Conservation (phyloP, 1,140 invertebrate species). For the Brachionus sp. region DNA sequence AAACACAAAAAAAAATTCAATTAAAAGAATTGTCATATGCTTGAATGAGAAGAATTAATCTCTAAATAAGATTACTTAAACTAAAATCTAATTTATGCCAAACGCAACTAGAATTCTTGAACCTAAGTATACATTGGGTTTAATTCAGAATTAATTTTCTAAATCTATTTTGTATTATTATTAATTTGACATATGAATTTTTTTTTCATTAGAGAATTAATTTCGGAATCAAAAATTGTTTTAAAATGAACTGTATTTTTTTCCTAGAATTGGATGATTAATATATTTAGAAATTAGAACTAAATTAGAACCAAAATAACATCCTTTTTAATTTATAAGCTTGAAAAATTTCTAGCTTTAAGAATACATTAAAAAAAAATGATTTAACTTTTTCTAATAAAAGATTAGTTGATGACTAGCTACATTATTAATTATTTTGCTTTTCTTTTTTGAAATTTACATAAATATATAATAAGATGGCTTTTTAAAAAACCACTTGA, state of each 20-base stretch:
- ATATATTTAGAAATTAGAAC: neutral
- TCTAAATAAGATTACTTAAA: neutral
- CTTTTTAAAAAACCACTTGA: neutral
- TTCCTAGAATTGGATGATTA: neutral
- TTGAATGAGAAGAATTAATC: neutral
- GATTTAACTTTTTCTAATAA: neutral
- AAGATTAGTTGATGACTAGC: neutral
- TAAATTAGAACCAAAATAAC: no score
- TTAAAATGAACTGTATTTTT: neutral
- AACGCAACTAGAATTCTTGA: neutral
- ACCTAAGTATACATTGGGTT: neutral
- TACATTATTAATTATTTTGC: no score
- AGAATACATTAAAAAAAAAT: neutral
- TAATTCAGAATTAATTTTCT: neutral
- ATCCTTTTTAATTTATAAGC: no score
- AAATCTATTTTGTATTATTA: neutral
- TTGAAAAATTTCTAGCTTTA: no score
- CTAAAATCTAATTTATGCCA: slow-evolving; percentile 1
- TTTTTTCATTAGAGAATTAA: neutral
- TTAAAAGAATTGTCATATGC: neutral
- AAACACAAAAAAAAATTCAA: neutral
- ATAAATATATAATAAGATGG: no score
- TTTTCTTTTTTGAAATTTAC: no score
- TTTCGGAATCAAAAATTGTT: neutral
- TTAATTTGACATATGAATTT: neutral